Base-by-base conservation (phyloP, 2,888 invertebrate species). In the Cantharis rufa region DNA sequence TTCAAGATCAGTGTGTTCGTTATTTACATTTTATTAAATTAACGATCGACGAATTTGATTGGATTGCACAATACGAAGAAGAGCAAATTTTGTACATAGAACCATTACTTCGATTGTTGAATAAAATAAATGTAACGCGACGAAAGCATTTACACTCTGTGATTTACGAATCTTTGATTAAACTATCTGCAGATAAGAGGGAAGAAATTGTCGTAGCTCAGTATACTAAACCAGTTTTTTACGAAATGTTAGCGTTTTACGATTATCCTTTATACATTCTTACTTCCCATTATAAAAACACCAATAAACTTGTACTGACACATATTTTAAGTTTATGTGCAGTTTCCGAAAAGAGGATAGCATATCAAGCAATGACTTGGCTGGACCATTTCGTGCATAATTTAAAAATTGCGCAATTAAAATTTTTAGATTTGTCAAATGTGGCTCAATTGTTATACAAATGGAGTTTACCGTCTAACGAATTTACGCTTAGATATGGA, bases 1-100 rank as follows among this genome's bases (percentile, higher is more conserved):
- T 77, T 11, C 74, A 64, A 69, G 27, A 64, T 13, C 5, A 72
- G 10, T 69, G 63, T 27, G 7, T 74, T 15, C 21, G 48, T 16
- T 77, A 77, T 21, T 10, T 75, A 13, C 71, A 74, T 71, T 77
- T 69, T 61, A 61, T 77, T 13, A 72, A 74, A 27, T 70, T 72
- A 27, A 71, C 62, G 2, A n/a, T 24, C 9, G 2, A 27, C 3
- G 21, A 48, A 15, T 72, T 64, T 61, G 28, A 62, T 69, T 10
- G 48, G 15, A 48, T 69, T 62, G 24, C 64, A 10, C n/a, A 63
- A 15, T 77, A 27, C 62, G 21, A 70, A 28, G 74, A 77, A 63
- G 62, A 21, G 13, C 64, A 66, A 66, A 66, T 24, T 18, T 24
- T 66, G 24, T 66, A 66, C 24, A 66, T 66, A 24, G 21, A 66